phyloP scores from a whole-genome alignment of 2,888 invertebrate species.

The Phasia obesa region DNA sequence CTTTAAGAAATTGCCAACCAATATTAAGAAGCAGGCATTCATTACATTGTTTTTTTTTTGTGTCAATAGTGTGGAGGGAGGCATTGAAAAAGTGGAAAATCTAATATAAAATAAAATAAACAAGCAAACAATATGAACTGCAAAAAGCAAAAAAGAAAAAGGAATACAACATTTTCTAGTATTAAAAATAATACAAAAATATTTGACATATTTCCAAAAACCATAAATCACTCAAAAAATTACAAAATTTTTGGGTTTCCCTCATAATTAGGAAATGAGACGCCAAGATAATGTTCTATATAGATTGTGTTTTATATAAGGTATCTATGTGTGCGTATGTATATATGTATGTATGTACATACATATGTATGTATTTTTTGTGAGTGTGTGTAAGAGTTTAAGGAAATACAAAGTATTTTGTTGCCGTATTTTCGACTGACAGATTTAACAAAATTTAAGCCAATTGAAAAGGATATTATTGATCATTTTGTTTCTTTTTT shows the following conservation, averaged over 20 bases:
- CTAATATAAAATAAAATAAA: conserved; percentile 36
- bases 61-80: conserved; percentile 3
- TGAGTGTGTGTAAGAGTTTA: neutral
- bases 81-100: conserved; percentile 47
- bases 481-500: conserved; percentile 3
- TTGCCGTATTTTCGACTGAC: neutral
- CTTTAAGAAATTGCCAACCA: neutral
- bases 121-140: conserved; percentile 16
- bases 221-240: conserved; percentile 82
- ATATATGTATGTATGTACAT: neutral
- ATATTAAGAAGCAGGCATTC: neutral
- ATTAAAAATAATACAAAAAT: conserved; percentile 64
- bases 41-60: neutral
- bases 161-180: conserved; percentile 23
- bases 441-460: conserved; percentile 11
- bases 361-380: neutral
- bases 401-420: neutral
- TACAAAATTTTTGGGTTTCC: conserved; percentile 81
- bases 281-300: conserved; percentile 62
- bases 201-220: conserved; percentile 82
- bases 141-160: conserved; percentile 26
- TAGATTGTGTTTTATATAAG: neutral
- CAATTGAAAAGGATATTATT: conserved; percentile 26
- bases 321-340: neutral
- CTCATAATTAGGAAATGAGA: conserved; percentile 82